A percentile compares a stretch with the other conserved stretches of the same genome.
These are phyloP conservation scores for Apodemus sylvaticus DNA, from an alignment of 2,113 vertebrate genomes.

Conservation along the genomic window DNA sequence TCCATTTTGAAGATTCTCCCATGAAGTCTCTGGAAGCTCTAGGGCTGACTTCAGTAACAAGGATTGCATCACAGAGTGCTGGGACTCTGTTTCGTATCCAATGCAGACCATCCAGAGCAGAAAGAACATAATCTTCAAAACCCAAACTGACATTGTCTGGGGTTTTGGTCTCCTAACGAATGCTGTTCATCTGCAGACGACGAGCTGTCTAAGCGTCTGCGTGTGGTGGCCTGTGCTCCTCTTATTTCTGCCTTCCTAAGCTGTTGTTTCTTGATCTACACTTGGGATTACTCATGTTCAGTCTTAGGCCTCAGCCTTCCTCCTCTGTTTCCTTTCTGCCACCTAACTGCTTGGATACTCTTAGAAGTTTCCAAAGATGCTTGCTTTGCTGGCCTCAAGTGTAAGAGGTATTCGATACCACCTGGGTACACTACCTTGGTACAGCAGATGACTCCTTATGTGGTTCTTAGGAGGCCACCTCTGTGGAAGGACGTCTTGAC, in stretches of 20 bases:
- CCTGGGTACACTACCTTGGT: neutral
- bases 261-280: neutral
- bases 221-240: neutral
- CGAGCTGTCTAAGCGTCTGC: neutral
- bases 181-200: neutral
- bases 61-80: neutral
- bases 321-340: neutral
- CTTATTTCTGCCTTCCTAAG: neutral
- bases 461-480: neutral
- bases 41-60: neutral
- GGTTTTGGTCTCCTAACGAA: neutral
- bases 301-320: neutral
- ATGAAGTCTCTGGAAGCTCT: neutral
- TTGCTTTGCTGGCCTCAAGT: slow-evolving; percentile 16
- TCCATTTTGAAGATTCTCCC: neutral
- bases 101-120: neutral
- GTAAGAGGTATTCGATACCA: neutral
- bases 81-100: neutral
- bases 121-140: neutral
- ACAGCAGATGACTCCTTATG: neutral
- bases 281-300: neutral
- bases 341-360: neutral
- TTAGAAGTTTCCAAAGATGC: neutral
- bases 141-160: neutral
- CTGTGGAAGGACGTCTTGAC: neutral